Evolutionary conservation across 1,140 invertebrate species (phyloP).

Genomic region (Brachionus asplanchnoidis): DNA sequence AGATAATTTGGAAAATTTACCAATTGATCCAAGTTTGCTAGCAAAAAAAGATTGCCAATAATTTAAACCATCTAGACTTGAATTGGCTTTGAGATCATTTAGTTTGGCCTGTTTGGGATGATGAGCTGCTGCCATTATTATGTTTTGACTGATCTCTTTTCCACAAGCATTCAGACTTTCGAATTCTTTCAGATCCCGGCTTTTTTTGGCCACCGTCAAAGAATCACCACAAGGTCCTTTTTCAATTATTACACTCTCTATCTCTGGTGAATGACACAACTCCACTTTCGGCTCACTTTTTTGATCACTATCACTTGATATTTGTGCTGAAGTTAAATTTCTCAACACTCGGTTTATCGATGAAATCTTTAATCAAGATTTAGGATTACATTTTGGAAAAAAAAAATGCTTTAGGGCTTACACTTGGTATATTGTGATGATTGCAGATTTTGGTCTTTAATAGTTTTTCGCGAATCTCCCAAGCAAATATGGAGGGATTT

Average conservation of each 20-base stretch:
- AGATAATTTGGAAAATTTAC: background rate
- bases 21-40: slow-evolving; percentile 6
- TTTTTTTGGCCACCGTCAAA: background rate
- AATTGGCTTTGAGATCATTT: background rate
- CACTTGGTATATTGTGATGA: slow-evolving; percentile 94
- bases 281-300: background rate
- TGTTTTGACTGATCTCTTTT: background rate
- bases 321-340: slow-evolving; percentile 19
- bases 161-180: background rate
- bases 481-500: slow-evolving; percentile 89
- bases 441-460: slow-evolving; percentile 88
- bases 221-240: background rate
- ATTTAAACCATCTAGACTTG: background rate
- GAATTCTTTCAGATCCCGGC: slow-evolving; percentile 39
- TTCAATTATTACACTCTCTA: slow-evolving; percentile 1
- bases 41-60: slow-evolving; percentile 19
- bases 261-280: background rate
- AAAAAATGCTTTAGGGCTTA: slow-evolving; percentile 62
- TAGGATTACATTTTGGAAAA: slow-evolving; percentile 50
- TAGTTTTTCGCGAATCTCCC: slow-evolving; percentile 87
- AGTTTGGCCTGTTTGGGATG: background rate
- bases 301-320: background rate
- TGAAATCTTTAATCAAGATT: slow-evolving; percentile 32
- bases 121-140: background rate
- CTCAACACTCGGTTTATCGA: slow-evolving; percentile 42